phyloP scores from a whole-genome alignment of 2,888 invertebrate genomes.

The Bursaphelenchus okinawaensis region DNA sequence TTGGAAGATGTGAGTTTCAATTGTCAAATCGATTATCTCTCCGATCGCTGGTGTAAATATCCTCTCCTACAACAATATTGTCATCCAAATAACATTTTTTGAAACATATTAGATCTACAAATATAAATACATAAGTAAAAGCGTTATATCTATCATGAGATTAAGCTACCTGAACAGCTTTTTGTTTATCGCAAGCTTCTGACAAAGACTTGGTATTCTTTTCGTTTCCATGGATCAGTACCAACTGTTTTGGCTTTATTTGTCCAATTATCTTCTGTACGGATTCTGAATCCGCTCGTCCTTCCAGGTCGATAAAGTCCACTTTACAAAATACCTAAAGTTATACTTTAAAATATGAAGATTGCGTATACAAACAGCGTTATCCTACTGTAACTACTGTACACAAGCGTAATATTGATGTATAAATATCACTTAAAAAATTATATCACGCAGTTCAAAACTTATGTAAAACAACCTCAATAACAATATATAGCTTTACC shows the following conservation, averaged over 20 bases:
- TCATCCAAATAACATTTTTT: background rate
- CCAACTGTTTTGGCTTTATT: slow-evolving; percentile 74
- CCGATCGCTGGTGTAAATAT: slow-evolving; percentile 73
- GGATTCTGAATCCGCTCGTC: slow-evolving; percentile 68
- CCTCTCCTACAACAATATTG: slow-evolving; percentile 35
- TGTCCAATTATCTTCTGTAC: slow-evolving; percentile 69
- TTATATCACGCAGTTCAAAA: background rate
- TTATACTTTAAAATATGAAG: too few species aligned
- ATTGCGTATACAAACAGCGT: too few species aligned
- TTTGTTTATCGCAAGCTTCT: slow-evolving; percentile 54
- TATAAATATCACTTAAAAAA: background rate
- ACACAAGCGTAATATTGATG: too few species aligned
- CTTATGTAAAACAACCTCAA: too few species aligned
- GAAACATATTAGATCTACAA: too few species aligned
- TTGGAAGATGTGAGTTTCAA: slow-evolving; percentile 95
- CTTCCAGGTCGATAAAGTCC: slow-evolving; percentile 91
- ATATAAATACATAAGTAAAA: too few species aligned
- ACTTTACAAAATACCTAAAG: slow-evolving; percentile 48
- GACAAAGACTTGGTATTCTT: slow-evolving; percentile 70
- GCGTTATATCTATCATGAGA: too few species aligned
- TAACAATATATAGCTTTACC: slow-evolving; percentile 26
- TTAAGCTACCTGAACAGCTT: slow-evolving; percentile 33
- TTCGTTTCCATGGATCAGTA: slow-evolving; percentile 71
- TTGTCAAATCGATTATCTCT: slow-evolving; percentile 87
- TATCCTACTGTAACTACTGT: too few species aligned